Conservation (phyloP, 2,113 vertebrate species). For the Cervus canadensis region DNA sequence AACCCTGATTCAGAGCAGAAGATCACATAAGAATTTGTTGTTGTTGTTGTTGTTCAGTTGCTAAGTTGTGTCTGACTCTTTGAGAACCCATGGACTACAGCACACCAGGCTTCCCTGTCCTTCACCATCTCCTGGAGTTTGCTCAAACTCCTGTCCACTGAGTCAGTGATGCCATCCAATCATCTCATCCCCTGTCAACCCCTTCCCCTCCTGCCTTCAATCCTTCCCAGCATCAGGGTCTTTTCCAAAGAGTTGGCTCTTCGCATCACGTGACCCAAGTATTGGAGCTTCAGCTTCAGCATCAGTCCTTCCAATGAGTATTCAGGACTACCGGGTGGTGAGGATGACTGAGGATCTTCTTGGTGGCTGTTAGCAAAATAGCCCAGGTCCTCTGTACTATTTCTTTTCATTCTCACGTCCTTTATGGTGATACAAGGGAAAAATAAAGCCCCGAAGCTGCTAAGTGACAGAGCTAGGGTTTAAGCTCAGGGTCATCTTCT, state of each 20-base stretch:
- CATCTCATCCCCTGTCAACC: neutral
- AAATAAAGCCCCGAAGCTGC: neutral
- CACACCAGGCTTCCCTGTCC: neutral
- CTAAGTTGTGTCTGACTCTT: neutral
- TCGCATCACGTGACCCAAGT: neutral
- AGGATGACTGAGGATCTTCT: neutral
- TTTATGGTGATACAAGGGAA: neutral
- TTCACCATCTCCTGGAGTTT: neutral
- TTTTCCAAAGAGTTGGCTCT: neutral
- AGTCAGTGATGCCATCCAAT: neutral
- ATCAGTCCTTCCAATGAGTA: neutral
- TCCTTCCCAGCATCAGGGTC: neutral
- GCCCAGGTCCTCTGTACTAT: neutral
- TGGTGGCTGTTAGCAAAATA: neutral
- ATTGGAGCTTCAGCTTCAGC: neutral
- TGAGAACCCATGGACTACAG: neutral
- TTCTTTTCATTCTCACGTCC: neutral
- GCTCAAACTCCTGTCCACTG: neutral
- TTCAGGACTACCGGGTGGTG: neutral
- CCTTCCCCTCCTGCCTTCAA: neutral
- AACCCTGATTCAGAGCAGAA: neutral
- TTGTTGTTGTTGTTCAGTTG: neutral
- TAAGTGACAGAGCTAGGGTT: neutral
- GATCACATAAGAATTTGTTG: neutral
- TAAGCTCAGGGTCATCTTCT: neutral